Base-by-base conservation (phyloP, 2,797 vertebrate species). In the Crypturellus tataupa region DNA sequence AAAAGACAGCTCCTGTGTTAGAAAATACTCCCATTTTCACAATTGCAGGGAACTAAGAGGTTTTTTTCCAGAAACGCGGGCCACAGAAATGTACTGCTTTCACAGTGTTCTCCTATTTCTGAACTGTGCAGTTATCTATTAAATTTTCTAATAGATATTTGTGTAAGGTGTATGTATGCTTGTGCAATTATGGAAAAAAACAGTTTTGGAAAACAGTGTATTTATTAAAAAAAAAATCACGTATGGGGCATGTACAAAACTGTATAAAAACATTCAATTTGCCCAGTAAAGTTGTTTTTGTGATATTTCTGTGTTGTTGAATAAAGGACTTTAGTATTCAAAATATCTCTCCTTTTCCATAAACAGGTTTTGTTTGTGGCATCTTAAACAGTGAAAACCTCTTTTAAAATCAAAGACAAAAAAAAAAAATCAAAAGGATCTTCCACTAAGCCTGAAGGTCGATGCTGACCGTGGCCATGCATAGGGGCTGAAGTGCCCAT, bases 231-330 rank as follows among this genome's bases (percentile, higher is more conserved):
- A 97, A 97, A 97, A 95, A 98, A 97, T 98, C 97, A 98, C 97
- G 97, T 98, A 98, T 97, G 98, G 98, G 98, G 98, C 98, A 98
- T 98, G 98, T 98, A 98, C 97, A 98, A 98, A 98, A 98, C 96
- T 98, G 98, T 98, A 98, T 98, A 98, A 98, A 98, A 97, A 96
- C 96, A 97, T 98, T 97, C 96, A 93, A 96, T 97, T 98, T 98
- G 98, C 98, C 98, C 98, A 97, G 98, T 98, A 98, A 98, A 98
- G 96, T 98, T 98, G 98, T 98, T 98, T 98, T 98, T 98, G 98
- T 98, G 98, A 98, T 98, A 98, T 98, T 98, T 98, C 98, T 98
- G 98, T 98, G 98, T 98, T 98, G 98, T 98, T 98, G 97, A 98
- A 98, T 98, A 98, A 98, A 98, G 98, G 97, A 98, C 96, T 98